Conservation (phyloP, 2,888 invertebrate genomes). For the Dolichopus griseipennis region DNA sequence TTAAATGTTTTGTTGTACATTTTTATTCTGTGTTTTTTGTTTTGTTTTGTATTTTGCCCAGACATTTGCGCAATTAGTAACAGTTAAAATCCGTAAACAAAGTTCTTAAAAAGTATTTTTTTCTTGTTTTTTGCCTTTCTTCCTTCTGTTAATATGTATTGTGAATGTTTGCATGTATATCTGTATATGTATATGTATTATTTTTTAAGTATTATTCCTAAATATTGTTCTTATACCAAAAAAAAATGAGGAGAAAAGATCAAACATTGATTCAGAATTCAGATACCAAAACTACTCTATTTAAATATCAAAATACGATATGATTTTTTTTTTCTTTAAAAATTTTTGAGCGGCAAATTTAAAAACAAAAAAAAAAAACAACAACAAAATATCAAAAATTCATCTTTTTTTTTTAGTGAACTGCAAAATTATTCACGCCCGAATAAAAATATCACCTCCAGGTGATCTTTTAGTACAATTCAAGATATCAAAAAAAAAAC, state of each 20-base stretch:
- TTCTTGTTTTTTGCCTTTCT: background rate
- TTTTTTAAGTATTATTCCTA: no score
- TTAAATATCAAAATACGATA: no score
- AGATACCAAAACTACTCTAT: no score
- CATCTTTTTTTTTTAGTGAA: background rate
- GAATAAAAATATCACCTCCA: constrained; percentile 2
- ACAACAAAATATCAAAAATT: no score
- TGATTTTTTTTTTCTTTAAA: no score
- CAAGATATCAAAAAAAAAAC: background rate
- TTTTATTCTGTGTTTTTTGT: no score
- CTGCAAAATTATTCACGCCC: background rate
- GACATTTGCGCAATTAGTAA: constrained; percentile 7
- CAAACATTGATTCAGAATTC: no score
- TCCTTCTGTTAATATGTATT: background rate
- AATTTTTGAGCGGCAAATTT: background rate
- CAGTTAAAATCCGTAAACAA: constrained; percentile 6
- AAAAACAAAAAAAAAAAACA: no score
- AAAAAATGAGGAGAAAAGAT: no score
- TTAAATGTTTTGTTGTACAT: no score
- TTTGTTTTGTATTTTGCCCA: background rate
- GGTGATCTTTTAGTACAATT: background rate
- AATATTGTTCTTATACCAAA: no score
- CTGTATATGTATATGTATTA: background rate
- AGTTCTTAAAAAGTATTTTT: background rate
- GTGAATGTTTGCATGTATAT: background rate